Percentiles rank a stretch among this genome's conserved stretches.
Conservation (phyloP, 2,797 vertebrate genomes). For the Etheostoma perlongum region DNA sequence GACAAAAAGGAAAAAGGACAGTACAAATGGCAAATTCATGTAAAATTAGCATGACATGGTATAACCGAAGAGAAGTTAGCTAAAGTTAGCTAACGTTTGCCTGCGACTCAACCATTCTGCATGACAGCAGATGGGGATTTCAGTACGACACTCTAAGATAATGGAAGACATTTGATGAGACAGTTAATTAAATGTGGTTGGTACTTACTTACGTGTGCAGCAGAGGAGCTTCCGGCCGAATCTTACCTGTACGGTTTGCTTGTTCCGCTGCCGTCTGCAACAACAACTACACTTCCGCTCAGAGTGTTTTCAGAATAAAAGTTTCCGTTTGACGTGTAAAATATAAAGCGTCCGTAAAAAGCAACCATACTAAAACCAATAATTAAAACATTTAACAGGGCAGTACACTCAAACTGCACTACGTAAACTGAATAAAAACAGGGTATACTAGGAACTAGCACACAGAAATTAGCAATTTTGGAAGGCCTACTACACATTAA, state of each 20-base stretch:
- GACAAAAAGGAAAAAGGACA: accelerated
- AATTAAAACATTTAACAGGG: no score
- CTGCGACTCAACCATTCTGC: background rate
- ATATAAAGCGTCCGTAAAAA: no score
- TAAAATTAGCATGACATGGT: background rate
- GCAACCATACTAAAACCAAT: no score
- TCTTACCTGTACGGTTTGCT: background rate
- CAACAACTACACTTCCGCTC: slow-evolving; percentile 5
- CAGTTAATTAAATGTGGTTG: accelerated
- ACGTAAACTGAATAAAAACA: no score
- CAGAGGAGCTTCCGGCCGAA: background rate
- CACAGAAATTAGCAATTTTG: no score
- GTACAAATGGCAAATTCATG: accelerated
- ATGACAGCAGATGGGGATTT: accelerated
- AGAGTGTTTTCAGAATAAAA: slow-evolving; percentile 18
- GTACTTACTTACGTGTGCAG: slow-evolving; percentile 42
- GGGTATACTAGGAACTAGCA: no score
- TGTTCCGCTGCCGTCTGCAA: background rate
- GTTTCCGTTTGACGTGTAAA: background rate
- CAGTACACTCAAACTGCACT: no score
- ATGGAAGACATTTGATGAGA: accelerated
- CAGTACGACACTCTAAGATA: background rate
- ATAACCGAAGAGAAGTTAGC: background rate
- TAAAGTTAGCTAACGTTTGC: background rate
- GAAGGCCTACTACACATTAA: no score